Percentiles rank a stretch among this genome's conserved stretches.
phyloP scores from a whole-genome alignment of 2,888 invertebrate genomes.

The Brassicogethes aeneus region DNA sequence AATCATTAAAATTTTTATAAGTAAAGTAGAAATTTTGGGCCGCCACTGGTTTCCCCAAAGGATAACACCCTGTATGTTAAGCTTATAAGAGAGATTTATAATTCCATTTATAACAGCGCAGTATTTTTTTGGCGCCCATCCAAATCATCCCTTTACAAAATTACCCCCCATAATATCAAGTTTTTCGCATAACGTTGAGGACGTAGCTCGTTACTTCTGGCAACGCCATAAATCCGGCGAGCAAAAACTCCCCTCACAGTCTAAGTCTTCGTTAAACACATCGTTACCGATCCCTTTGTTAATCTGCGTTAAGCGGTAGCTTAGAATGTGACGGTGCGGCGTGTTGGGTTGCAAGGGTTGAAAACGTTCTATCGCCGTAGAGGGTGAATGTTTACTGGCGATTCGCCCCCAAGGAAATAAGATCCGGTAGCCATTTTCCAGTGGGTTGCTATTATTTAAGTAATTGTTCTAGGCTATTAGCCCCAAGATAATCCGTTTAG shows the following conservation, averaged over 20 bases:
- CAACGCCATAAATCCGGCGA: conserved; percentile 16
- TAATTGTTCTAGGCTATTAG: conserved; percentile 40
- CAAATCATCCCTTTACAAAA: not conserved
- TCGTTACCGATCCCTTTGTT: conserved; percentile 35
- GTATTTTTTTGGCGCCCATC: not conserved
- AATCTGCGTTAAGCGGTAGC: conserved; percentile 26
- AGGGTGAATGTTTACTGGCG: conserved; percentile 34
- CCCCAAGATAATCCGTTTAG: conserved; percentile 38
- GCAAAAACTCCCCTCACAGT: conserved; percentile 27
- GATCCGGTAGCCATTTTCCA: conserved; percentile 40
- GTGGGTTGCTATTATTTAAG: conserved; percentile 40
- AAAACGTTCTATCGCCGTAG: conserved; percentile 17
- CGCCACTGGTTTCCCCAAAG: too few relatives aligned
- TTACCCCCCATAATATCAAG: not conserved
- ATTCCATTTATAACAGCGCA: too few relatives aligned
- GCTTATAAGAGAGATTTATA: too few relatives aligned
- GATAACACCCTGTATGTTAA: too few relatives aligned
- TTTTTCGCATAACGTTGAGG: not conserved
- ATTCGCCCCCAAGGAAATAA: conserved; percentile 39
- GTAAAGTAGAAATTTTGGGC: too few relatives aligned
- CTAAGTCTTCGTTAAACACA: conserved; percentile 31
- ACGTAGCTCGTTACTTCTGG: not conserved
- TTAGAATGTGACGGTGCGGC: conserved; percentile 17
- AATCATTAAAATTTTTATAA: too few relatives aligned
- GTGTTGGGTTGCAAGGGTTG: not conserved